Evolutionary conservation across 2,888 invertebrate species (phyloP), one percentile per base, ranked within the genome.

Genomic region (Amphipyra tragopoginis): DNA sequence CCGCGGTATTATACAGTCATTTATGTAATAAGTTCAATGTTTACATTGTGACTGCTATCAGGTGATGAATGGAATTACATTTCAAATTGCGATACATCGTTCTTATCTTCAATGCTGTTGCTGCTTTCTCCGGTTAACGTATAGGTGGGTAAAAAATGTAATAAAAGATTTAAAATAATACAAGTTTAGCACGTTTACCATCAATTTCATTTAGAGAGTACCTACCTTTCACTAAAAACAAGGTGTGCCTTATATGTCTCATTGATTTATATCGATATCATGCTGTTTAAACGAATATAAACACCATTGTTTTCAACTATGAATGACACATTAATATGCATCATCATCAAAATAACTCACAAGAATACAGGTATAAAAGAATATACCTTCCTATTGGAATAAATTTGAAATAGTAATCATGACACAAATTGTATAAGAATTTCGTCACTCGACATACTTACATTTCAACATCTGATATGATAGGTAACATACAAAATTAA

Each of bases 21-120:
- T 89, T 88, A 90, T 91, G 86, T 89, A 90, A 91, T 85, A 88
- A 87, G 85, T 89, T 87, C 86, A 90, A 90, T 93, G 93, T 93
- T 94, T 93, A 92, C 91, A 86, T 86, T 84, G 82, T 77, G 79
- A 71, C 74, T 72, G 72, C 40, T 80, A 84, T 79, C 85, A 81
- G 82, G 84, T 85, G 84, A 83, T 81, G 81, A 80, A 83, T 84
- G 72, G 70, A 79, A 80, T 78, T 72, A 75, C 75, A 77, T 76
- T 78, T 79, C 42, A 61, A 67, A 78, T 74, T 65, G 59, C 74
- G 79, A 76, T 82, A 79, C 72, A 69, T 54, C 42, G 53, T 38
- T 36, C 51, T 59, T 70, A 72, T 73, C 71, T 55, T 52, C 70
- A 65, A 63, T 67, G 66, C 54, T 60, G 63, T 67, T 58, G 70